These are phyloP conservation scores for Drosophila meridiana DNA, from an alignment of 2,888 invertebrate species.

Conservation along the genomic window DNA sequence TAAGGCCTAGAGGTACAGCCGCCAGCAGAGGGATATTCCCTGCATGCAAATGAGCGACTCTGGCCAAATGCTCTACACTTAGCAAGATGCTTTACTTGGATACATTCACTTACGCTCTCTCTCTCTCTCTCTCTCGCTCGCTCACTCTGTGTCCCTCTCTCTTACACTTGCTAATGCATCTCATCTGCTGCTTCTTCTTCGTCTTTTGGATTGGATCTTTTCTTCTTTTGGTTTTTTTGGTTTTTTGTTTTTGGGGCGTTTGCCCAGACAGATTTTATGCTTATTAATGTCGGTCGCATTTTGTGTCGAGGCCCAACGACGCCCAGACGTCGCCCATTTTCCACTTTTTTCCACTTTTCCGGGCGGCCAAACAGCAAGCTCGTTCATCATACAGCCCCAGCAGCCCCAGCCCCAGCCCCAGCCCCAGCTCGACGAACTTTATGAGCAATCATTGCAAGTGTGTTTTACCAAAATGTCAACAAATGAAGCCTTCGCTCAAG, in stretches of 20 bases:
- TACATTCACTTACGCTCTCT: neutral
- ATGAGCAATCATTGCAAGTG: slow-evolving; percentile 32
- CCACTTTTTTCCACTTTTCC: slow-evolving; percentile 26
- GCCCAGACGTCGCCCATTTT: slow-evolving; percentile 43
- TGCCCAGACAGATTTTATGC: slow-evolving; percentile 66
- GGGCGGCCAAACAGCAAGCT: slow-evolving; percentile 47
- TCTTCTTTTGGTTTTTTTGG: too few species aligned
- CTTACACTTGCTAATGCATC: slow-evolving; percentile 48
- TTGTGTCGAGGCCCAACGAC: slow-evolving; percentile 25
- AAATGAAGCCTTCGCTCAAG: slow-evolving; percentile 18
- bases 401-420: slow-evolving; percentile 16
- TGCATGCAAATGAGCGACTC: slow-evolving; percentile 67
- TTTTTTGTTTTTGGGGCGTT: slow-evolving; percentile 1
- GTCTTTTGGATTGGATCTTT: neutral
- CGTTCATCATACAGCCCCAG: slow-evolving; percentile 58
- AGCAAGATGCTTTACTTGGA: slow-evolving; percentile 5
- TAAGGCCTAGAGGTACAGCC: slow-evolving; percentile 10
- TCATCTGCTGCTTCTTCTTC: slow-evolving; percentile 1
- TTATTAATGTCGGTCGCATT: slow-evolving; percentile 71
- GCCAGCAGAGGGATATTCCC: slow-evolving; percentile 35
- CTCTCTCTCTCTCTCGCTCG: neutral
- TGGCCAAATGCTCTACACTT: slow-evolving; percentile 7
- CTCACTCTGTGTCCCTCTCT: too few species aligned
- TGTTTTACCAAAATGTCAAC: slow-evolving; percentile 38
- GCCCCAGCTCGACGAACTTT: slow-evolving; percentile 38